Conservation (phyloP, 2,888 invertebrate genomes). For the Heliconius ismenius region DNA sequence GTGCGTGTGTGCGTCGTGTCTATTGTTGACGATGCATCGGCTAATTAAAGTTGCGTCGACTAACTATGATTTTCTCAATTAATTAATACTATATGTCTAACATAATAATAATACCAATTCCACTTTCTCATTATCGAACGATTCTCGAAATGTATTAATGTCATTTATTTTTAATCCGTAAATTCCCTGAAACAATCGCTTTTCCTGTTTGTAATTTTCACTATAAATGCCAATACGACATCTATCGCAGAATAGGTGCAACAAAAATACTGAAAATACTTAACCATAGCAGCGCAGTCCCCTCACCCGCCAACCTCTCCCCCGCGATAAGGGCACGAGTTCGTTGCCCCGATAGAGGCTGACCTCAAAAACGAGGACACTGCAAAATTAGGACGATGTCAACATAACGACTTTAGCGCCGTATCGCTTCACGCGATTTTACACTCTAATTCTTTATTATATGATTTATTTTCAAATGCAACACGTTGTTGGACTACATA, state of each 20-base stretch:
- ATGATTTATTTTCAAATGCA: conserved; percentile 53
- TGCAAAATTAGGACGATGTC: conserved; percentile 83
- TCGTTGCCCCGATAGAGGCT: conserved; percentile 83
- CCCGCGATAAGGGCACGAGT: conserved; percentile 81
- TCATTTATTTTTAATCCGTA: not conserved
- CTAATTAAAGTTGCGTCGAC: conserved; percentile 44
- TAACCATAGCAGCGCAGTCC: conserved; percentile 54
- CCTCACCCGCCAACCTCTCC: conserved; percentile 50
- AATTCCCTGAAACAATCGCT: not conserved
- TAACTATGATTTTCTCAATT: not conserved
- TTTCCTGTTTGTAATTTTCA: not conserved
- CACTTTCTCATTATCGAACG: not conserved
- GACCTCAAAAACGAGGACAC: conserved; percentile 88
- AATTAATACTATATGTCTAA: not conserved
- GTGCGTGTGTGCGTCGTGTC: conserved; percentile 48
- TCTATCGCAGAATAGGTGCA: conserved; percentile 67
- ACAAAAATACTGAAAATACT: conserved; percentile 49
- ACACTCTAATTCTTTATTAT: conserved; percentile 53
- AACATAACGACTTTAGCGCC: conserved; percentile 79
- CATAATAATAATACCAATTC: not conserved
- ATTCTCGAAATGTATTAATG: not conserved
- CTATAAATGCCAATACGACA: conserved; percentile 56
- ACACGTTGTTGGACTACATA: conserved; percentile 68
- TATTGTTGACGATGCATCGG: conserved; percentile 57
- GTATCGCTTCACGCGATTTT: conserved; percentile 57